These are phyloP conservation scores for Aurelia sp. DNA, from an alignment of 30 jellyfish, hydroid and myxozoan genomes.

Conservation along the genomic window DNA sequence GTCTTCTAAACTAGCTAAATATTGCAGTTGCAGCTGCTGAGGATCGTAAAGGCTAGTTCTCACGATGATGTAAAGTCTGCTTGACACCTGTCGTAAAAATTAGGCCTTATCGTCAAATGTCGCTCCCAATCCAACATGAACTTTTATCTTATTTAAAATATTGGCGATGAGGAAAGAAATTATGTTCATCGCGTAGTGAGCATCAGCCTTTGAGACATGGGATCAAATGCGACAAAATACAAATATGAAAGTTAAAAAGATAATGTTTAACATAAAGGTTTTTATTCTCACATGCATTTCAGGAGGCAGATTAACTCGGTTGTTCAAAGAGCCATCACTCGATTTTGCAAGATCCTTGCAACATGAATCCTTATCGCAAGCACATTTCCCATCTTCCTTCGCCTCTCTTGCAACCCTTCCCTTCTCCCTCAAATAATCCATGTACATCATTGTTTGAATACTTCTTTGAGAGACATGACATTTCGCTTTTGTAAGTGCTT, in stretches of 20 bases:
- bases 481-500: slow-evolving; percentile 36
- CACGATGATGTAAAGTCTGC: no score
- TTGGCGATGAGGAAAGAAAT: no score
- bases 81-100: no score
- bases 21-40: no score
- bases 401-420: slow-evolving; percentile 1
- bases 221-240: no score
- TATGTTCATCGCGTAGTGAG: no score
- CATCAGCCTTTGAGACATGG: no score
- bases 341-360: neutral
- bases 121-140: no score
- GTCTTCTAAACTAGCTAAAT: no score
- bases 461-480: slow-evolving; percentile 28
- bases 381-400: neutral
- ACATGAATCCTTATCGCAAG: neutral
- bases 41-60: no score
- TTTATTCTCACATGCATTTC: slow-evolving; percentile 51
- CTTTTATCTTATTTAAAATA: no score
- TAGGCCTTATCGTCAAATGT: no score
- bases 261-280: neutral
- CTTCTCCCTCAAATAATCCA: slow-evolving; percentile 44
- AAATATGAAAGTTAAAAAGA: neutral
- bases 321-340: neutral
- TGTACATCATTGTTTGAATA: slow-evolving; percentile 35
- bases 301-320: slow-evolving; percentile 9